Percentiles rank a stretch among this genome's conserved stretches.
Conservation (phyloP, 2,113 vertebrate genomes). For the Microtus ochrogaster region DNA sequence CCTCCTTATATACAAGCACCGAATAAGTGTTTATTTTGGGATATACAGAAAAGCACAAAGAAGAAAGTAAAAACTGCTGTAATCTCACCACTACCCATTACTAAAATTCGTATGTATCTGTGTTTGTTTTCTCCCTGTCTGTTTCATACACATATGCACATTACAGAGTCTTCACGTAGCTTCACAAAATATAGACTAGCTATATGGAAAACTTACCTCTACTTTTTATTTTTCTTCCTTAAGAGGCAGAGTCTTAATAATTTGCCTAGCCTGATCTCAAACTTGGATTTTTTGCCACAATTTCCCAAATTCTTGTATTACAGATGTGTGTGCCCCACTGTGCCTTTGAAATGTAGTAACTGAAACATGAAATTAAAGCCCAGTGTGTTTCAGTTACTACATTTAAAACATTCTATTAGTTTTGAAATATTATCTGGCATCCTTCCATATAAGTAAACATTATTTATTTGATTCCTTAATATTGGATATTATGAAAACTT, state of each 20-base stretch:
- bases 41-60: slow-evolving; percentile 56
- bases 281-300: not conserved
- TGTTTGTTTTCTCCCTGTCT: not conserved
- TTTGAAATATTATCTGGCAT: slow-evolving; percentile 10
- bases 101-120: not conserved
- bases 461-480: slow-evolving; percentile 41
- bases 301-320: not conserved
- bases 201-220: slow-evolving; percentile 27
- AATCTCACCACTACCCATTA: not conserved
- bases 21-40: slow-evolving; percentile 20
- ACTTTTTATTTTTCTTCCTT: not conserved
- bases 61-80: slow-evolving; percentile 55
- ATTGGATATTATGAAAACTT: not conserved
- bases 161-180: not conserved
- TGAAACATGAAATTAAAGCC: too few relatives aligned
- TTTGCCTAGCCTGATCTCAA: not conserved
- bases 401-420: slow-evolving; percentile 50
- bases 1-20: not conserved
- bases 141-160: not conserved
- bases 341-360: too few relatives aligned
- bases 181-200: slow-evolving; percentile 36
- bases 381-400: slow-evolving; percentile 37
- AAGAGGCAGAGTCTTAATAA: not conserved
- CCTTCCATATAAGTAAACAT: not conserved
- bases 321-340: not conserved